Conservation (phyloP, 2,113 vertebrate species). For the Turnix velox region DNA sequence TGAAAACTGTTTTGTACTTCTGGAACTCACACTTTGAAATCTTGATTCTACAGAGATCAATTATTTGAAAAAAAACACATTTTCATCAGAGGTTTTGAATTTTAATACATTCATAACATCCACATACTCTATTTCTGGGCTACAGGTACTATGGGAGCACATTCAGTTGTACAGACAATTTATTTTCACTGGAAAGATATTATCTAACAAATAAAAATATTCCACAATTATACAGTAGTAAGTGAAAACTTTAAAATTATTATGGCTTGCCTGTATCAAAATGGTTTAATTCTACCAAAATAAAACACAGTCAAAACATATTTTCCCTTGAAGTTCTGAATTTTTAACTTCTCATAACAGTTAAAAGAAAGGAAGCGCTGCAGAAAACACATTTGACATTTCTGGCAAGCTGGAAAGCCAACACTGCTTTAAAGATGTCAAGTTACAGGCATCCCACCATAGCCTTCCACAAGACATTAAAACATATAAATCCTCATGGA, state of each 20-base stretch:
- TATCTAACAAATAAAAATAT: not conserved
- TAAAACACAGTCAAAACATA: not conserved
- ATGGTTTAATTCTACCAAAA: not conserved
- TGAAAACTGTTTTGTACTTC: not conserved
- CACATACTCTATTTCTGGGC: not conserved
- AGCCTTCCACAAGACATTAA: not conserved
- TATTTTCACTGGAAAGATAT: not conserved
- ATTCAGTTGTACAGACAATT: not conserved
- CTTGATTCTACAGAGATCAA: not conserved
- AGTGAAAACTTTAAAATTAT: not conserved
- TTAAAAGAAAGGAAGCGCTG: not conserved
- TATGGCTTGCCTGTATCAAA: not conserved
- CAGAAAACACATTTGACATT: not conserved
- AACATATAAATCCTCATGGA: not conserved
- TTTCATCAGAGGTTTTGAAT: not conserved
- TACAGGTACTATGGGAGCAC: not conserved
- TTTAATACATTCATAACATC: not conserved
- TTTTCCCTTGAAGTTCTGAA: not conserved
- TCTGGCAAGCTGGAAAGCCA: not conserved
- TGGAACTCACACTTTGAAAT: conserved; percentile 5
- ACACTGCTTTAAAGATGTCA: not conserved
- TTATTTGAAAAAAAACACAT: not conserved
- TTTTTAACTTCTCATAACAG: not conserved
- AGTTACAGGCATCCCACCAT: not conserved
- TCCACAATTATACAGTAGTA: not conserved